Base-by-base conservation (phyloP, 2,888 invertebrate genomes). In the Ennomos erosarius region DNA sequence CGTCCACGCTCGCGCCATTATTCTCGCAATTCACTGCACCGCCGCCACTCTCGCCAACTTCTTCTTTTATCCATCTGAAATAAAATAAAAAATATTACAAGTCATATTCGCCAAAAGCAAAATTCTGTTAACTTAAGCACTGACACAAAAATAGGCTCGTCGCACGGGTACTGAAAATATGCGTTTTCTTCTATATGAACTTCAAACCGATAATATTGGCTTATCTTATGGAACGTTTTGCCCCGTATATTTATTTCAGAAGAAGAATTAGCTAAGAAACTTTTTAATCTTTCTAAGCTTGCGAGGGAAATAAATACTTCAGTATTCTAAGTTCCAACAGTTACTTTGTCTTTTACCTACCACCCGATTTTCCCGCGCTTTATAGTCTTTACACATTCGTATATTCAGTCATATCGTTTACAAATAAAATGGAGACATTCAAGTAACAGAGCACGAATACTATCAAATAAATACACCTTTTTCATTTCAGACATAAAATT, bases 1-100 rank as follows among this genome's bases (percentile, higher is more conserved):
- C 70, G 73, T 71, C 85, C 84, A 85, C 65, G 67, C 62, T 73
- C 82, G 75, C 77, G 73, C 74, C 88, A 86, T 85, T 34, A 43
- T 73, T 61, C 11, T 66, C 47, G 36, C 53, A 56, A 54, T 83
- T 90, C 91, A 91, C 88, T 90, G 75, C 87, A 85, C 66, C 87
- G 84, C 79, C 90, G 85, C 81, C 86, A 83, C 79, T 78, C 77
- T 77, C 86, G 76, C 78, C 83, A 70, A 64, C 75, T 70, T 70
- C 76, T 79, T 57, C 68, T 73, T 56, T 70, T 76, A 55, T 68
- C 81, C 90, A 90, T 90, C 90, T 91, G 77, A 6, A 81, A 85
- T 71, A 79, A 80, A 55, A 55, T 5, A 61, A 62, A 56, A 8
- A 35, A 37, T 11, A 34, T 26, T 48, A 26, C 26, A 55, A 45